phyloP scores from a whole-genome alignment of 2,797 vertebrate genomes.

The Buphagus erythrorhynchus region DNA sequence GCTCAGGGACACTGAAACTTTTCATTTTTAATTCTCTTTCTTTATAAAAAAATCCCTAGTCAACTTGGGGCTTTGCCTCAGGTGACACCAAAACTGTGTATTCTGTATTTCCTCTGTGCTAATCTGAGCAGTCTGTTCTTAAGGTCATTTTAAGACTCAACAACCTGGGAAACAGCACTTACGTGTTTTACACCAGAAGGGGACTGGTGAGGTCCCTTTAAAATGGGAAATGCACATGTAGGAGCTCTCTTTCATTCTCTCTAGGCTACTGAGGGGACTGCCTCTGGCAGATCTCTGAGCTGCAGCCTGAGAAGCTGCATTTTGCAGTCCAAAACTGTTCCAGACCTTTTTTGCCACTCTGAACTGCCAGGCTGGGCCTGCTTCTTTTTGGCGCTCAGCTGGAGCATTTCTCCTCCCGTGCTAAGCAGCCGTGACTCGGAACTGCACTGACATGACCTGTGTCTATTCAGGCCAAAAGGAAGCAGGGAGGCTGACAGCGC shows the following conservation, averaged over 20 bases:
- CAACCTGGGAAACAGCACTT: background rate
- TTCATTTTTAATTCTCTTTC: background rate
- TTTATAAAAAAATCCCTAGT: background rate
- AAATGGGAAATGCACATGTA: background rate
- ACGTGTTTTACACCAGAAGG: background rate
- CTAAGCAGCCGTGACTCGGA: rapidly evolving
- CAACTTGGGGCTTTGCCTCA: background rate
- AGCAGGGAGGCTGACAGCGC: rapidly evolving
- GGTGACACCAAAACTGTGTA: background rate
- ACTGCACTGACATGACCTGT: too few relatives aligned
- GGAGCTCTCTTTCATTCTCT: rapidly evolving
- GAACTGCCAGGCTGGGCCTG: background rate
- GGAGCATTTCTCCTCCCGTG: background rate
- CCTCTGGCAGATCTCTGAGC: background rate
- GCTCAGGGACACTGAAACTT: background rate
- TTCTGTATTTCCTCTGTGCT: background rate
- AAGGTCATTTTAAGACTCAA: background rate
- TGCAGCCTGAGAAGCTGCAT: background rate
- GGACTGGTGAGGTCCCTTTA: background rate
- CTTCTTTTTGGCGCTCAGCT: rapidly evolving
- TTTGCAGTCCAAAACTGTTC: background rate
- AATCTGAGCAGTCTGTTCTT: background rate
- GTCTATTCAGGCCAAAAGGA: background rate
- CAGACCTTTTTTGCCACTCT: background rate
- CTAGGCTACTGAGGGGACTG: background rate